These are phyloP conservation scores for Plebejus melissa DNA, from an alignment of 2,888 invertebrate species.

Conservation along the genomic window DNA sequence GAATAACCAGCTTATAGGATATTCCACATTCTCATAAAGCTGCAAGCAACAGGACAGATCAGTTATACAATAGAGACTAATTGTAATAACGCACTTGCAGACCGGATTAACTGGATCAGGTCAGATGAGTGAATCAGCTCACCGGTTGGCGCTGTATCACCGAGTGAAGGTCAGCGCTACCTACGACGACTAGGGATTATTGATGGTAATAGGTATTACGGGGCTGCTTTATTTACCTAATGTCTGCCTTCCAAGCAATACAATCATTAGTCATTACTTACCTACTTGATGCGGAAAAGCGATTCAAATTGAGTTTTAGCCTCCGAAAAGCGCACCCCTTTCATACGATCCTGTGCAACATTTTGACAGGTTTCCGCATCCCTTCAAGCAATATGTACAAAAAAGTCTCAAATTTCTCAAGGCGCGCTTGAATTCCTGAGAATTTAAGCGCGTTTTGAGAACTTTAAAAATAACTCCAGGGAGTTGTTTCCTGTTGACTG, in stretches of 20 bases:
- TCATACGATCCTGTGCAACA: too few relatives aligned
- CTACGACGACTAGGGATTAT: background rate
- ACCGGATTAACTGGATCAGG: constrained; percentile 12
- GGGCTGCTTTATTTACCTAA: background rate
- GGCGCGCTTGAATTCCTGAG: too few relatives aligned
- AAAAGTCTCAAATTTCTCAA: too few relatives aligned
- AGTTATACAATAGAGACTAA: background rate
- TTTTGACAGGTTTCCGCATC: too few relatives aligned
- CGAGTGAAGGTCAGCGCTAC: background rate
- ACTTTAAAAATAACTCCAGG: too few relatives aligned
- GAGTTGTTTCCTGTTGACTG: background rate
- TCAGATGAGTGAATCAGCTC: constrained; percentile 9
- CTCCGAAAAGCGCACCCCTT: too few relatives aligned
- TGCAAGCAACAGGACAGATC: background rate
- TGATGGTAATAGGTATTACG: background rate
- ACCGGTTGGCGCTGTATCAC: background rate
- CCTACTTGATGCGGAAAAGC: too few relatives aligned
- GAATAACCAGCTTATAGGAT: background rate
- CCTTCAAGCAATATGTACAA: too few relatives aligned
- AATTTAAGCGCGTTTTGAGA: too few relatives aligned
- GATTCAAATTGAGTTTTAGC: too few relatives aligned
- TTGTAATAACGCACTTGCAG: background rate
- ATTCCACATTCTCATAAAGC: background rate
- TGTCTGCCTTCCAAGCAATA: background rate
- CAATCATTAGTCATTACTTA: too few relatives aligned